Base-by-base conservation (phyloP, 2,113 vertebrate genomes). In the Numida meleagris region DNA sequence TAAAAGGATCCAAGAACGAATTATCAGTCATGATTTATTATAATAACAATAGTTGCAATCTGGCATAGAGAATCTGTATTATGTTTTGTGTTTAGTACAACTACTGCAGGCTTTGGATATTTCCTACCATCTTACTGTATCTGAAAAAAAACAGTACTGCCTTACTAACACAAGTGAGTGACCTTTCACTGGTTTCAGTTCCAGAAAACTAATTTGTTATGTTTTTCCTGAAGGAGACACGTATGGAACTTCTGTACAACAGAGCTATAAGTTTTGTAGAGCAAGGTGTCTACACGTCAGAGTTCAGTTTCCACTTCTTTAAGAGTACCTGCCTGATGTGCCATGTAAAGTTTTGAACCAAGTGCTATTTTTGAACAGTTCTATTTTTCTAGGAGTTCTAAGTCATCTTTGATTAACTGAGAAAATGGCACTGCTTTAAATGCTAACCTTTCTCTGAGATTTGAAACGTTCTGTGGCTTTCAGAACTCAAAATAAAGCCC, bases 1-100 rank as follows among this genome's bases (percentile, higher is more conserved):
- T 68, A 86, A 86, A 61, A 72, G 20, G 23, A 86, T 48, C 45
- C 27, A 46, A 95, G 55, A 84, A 14, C n/a, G 72, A 90, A 48
- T 55, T 62, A 16, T 81, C 88, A 87, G 40, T 84, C 48, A 62
- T 24, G 9, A 70, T 51, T n/a, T 66, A 72, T 42, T 78, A 53
- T 16, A 50, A 50, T 50, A 53, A 53, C 27, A 53, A 53, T 53
- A 31, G 63, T 13, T 76, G 42, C 2, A 2, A 76, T 74, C 55
- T 51, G 76, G 50, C 61, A 65, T 0, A 71, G 23, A 12, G 65
- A 24, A 6, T 80, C 68, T 77, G 53, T 80, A 57, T 11, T 46
- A 29, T 2, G 6, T 33, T 77, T 70, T 68, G 27, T 21, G 58
- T 65, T 91, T 63, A 83, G 24, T 3, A 3, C 34, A 78, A 43